A percentile compares a stretch with the other conserved stretches of the same genome.
Conservation (phyloP, 2,888 invertebrate genomes). For the Rotaria magnacalcarata region DNA sequence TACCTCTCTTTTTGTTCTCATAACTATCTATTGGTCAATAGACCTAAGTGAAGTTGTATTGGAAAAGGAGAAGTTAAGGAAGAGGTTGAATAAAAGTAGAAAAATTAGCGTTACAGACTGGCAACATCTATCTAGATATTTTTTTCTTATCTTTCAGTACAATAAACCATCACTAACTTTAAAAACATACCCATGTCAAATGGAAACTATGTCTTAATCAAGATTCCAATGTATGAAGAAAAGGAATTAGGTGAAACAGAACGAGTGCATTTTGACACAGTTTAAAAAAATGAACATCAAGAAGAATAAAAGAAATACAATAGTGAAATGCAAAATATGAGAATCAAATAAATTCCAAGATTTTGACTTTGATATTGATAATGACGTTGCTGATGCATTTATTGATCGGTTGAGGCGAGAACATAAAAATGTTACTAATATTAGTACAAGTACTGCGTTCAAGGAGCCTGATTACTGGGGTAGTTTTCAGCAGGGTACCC, state of each 20-base stretch:
- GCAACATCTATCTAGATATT: background rate
- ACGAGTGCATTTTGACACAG: background rate
- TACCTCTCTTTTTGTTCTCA: too few relatives aligned
- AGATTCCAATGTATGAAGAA: background rate
- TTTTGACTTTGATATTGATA: background rate
- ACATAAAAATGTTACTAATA: background rate
- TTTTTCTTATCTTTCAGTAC: background rate
- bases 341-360: background rate
- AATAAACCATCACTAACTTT: background rate
- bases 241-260: background rate
- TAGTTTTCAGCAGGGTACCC: too few relatives aligned
- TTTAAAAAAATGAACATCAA: background rate
- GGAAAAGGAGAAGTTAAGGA: too few relatives aligned
- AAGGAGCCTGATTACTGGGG: too few relatives aligned
- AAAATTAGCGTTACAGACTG: too few relatives aligned
- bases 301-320: background rate
- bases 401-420: background rate
- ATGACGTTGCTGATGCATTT: background rate
- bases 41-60: too few relatives aligned
- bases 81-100: too few relatives aligned
- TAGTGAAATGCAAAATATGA: background rate
- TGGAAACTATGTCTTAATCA: background rate
- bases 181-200: background rate
- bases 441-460: too few relatives aligned
- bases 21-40: too few relatives aligned